A percentile compares a stretch with the other conserved stretches of the same genome.
Evolutionary conservation across 2,797 vertebrate genomes (phyloP).

Genomic region (Leucoraja ocellata): DNA sequence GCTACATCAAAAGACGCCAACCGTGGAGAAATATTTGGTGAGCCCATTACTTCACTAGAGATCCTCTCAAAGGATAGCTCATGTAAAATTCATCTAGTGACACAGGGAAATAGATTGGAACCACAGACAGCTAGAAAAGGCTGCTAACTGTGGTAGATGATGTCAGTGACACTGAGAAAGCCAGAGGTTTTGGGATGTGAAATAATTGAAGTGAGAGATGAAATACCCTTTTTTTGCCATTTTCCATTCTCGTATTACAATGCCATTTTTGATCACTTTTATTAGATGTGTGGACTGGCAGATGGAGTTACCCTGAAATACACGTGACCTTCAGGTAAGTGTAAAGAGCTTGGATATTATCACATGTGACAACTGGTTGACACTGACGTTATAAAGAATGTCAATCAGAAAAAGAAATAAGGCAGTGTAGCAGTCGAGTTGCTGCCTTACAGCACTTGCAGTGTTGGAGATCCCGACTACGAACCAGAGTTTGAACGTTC

Average conservation of each 20-base stretch:
- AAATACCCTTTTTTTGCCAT: constrained; percentile 40
- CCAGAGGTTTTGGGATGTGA: constrained; percentile 34
- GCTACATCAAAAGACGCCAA: constrained; percentile 43
- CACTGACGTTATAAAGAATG: constrained; percentile 32
- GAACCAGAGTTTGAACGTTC: too few relatives aligned
- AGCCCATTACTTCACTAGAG: constrained; percentile 47
- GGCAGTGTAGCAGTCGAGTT: too few relatives aligned
- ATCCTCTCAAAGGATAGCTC: constrained; percentile 48
- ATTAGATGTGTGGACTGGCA: constrained; percentile 14
- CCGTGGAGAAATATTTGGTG: constrained; percentile 42
- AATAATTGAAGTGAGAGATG: constrained; percentile 42
- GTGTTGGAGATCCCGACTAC: too few relatives aligned
- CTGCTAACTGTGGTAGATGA: constrained; percentile 42
- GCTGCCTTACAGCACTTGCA: too few relatives aligned
- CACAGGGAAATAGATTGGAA: constrained; percentile 47
- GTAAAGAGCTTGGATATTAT: not conserved
- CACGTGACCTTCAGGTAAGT: not conserved
- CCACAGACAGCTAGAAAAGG: constrained; percentile 38
- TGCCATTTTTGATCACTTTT: constrained; percentile 38
- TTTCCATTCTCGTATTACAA: constrained; percentile 21
- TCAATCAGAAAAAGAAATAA: not conserved
- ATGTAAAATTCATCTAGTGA: constrained; percentile 56
- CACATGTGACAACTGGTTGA: not conserved
- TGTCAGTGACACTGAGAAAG: constrained; percentile 40
- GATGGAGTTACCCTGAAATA: constrained; percentile 1